Percentiles rank a stretch among this genome's conserved stretches.
Conservation (phyloP, 2,113 vertebrate species). For the Thomomys bottae region DNA sequence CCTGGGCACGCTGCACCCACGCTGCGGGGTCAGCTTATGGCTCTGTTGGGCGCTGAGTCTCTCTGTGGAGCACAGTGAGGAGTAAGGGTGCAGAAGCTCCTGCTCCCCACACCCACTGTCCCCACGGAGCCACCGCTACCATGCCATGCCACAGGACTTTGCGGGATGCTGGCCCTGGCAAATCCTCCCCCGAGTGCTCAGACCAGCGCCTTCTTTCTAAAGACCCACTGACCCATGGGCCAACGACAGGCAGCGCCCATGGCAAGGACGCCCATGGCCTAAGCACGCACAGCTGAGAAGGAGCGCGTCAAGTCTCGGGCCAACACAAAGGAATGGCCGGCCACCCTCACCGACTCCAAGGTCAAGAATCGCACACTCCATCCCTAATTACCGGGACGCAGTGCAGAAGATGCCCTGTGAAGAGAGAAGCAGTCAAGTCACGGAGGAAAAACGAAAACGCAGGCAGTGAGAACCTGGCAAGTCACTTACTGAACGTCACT, state of each 20-base stretch:
- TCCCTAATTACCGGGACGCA: too few species aligned
- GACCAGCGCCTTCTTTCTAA: background rate
- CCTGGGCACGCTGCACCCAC: too few species aligned
- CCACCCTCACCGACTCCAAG: background rate
- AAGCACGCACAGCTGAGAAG: rapidly evolving
- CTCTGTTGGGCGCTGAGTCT: background rate
- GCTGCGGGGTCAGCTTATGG: too few species aligned
- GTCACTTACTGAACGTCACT: too few species aligned
- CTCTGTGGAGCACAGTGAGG: background rate
- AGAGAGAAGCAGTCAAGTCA: background rate
- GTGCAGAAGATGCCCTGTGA: background rate
- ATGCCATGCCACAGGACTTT: background rate
- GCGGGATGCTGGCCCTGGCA: background rate
- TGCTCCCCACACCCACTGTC: background rate
- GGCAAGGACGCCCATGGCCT: too few species aligned
- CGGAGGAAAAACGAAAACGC: background rate
- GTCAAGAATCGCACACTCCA: background rate
- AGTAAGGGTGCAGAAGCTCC: background rate
- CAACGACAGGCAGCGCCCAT: too few species aligned
- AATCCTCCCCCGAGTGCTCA: background rate
- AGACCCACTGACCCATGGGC: rapidly evolving
- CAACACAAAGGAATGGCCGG: rapidly evolving
- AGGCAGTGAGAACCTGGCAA: background rate
- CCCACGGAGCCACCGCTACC: background rate
- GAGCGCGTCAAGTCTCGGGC: rapidly evolving